Evolutionary conservation across 2,113 vertebrate species (phyloP), one percentile per base, ranked within the genome.

Genomic region (Pedionomus torquatus): DNA sequence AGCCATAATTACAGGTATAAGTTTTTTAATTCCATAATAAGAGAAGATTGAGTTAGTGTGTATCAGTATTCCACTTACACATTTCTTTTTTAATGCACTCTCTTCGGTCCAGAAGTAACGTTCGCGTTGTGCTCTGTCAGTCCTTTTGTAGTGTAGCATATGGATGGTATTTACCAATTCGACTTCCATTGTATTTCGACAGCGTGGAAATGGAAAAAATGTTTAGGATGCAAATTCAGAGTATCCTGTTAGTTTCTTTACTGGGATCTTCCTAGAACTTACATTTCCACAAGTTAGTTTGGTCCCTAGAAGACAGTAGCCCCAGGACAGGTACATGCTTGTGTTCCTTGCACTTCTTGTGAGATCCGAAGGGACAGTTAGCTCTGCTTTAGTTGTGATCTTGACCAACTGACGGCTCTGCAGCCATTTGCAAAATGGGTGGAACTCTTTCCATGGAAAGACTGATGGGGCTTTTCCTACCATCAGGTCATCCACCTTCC

Each of bases 1-100:
- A 93, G 70, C 90, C 95, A 84, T 96, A 96, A 97, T 97, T 96
- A 82, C 93, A 92, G 91, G 95, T 95, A 83, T 95, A 88, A 24
- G 39, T 54, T 92, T 17, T 97, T 97, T 96, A 93, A 89, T 95
- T 96, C 89, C 83, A 77, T 94, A 88, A 52, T 77, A 90, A 97
- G 93, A 91, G 96, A 92, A 96, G 96, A 77, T 86, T 61, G 93
- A 96, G 83, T 90, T 95, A 92, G 89, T 77, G 74, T 93, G 51
- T 57, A 93, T 95, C 70, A 24, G 41, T 54, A 77, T 92, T 89
- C 82, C 48, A 35, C 72, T 95, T 84, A 10, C 0, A 9, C 78
- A 44, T 68, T 19, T 19, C 41, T 91, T 90, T 83, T 89, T 65
- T n/a, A 90, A 82, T 78, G 81, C 2, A 1, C 86, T 91, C 61